These are phyloP conservation scores for Myiothlypis coronata DNA, from an alignment of 2,797 vertebrate species.

Conservation along the genomic window DNA sequence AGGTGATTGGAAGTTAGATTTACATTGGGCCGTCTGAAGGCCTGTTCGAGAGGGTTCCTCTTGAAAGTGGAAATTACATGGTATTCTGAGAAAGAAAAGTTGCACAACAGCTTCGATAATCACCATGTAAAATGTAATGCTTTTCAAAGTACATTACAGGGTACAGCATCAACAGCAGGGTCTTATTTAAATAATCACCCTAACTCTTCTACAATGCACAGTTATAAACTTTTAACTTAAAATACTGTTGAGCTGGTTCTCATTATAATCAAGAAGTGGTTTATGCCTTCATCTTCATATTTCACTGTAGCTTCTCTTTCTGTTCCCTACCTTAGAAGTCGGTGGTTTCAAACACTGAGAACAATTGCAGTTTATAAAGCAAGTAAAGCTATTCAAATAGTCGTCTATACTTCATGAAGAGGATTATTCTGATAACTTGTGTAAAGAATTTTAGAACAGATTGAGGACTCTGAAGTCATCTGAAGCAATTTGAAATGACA, in stretches of 20 bases:
- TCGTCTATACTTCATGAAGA: neutral
- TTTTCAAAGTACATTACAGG: constrained; percentile 39
- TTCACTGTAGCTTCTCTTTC: constrained; percentile 66
- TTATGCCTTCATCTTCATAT: neutral
- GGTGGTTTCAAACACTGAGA: neutral
- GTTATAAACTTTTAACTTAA: neutral
- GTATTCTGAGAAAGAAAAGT: constrained; percentile 97
- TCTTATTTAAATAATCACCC: neutral
- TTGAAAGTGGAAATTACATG: constrained; percentile 99
- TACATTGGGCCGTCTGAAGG: constrained; percentile 99
- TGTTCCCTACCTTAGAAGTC: constrained; percentile 55
- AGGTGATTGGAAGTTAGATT: constrained; percentile 99
- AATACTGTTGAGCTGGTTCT: neutral
- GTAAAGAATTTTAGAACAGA: constrained; percentile 16
- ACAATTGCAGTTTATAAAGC: neutral
- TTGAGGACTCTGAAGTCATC: neutral
- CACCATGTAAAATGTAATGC: constrained; percentile 70
- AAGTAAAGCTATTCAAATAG: neutral
- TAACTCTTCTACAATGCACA: neutral
- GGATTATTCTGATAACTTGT: constrained; percentile 11
- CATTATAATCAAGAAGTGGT: neutral
- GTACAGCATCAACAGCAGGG: neutral
- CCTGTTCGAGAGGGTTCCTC: constrained; percentile 99
- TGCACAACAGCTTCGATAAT: constrained; percentile 79
- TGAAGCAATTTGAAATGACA: neutral